A percentile compares a stretch with the other conserved stretches of the same genome.
These are phyloP conservation scores for Melikaiella ostensackeni DNA, from an alignment of 2,888 invertebrate genomes.

Conservation along the genomic window DNA sequence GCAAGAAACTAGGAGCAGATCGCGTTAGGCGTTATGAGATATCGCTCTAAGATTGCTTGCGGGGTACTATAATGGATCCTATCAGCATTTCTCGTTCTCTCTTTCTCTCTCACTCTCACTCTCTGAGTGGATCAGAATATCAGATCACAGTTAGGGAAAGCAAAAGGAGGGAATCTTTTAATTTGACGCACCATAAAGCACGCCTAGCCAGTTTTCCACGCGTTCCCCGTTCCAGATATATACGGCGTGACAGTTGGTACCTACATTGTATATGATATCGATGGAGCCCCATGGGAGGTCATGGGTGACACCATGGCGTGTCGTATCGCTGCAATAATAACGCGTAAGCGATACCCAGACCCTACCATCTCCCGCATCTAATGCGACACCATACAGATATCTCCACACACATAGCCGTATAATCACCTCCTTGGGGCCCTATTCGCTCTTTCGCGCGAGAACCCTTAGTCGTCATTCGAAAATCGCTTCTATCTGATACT, in stretches of 20 bases:
- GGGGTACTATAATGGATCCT: slow-evolving; percentile 41
- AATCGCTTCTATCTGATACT: slow-evolving; percentile 59
- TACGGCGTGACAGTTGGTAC: slow-evolving; percentile 73
- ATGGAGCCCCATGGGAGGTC: slow-evolving; percentile 72
- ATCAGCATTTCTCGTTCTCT: slow-evolving; percentile 42
- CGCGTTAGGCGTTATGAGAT: slow-evolving; percentile 36
- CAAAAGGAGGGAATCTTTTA: slow-evolving; percentile 75
- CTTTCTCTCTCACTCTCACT: slow-evolving; percentile 46
- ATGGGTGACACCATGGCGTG: slow-evolving; percentile 74
- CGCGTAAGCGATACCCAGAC: slow-evolving; percentile 74
- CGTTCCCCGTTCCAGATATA: slow-evolving; percentile 55
- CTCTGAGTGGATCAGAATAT: slow-evolving; percentile 50
- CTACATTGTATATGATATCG: slow-evolving; percentile 71
- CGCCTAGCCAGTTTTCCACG: slow-evolving; percentile 69
- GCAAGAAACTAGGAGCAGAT: slow-evolving; percentile 22
- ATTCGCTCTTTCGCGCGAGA: slow-evolving; percentile 68
- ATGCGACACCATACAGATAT: slow-evolving; percentile 68
- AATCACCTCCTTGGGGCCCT: slow-evolving; percentile 75
- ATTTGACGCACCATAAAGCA: slow-evolving; percentile 78
- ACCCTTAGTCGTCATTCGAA: slow-evolving; percentile 48
- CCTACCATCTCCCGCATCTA: slow-evolving; percentile 61
- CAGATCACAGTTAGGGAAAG: slow-evolving; percentile 53
- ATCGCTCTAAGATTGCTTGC: slow-evolving; percentile 50
- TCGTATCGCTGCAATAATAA: slow-evolving; percentile 77
- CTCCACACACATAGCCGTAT: slow-evolving; percentile 56